Conservation (phyloP, 1,140 invertebrate species). For the Atta texana region DNA sequence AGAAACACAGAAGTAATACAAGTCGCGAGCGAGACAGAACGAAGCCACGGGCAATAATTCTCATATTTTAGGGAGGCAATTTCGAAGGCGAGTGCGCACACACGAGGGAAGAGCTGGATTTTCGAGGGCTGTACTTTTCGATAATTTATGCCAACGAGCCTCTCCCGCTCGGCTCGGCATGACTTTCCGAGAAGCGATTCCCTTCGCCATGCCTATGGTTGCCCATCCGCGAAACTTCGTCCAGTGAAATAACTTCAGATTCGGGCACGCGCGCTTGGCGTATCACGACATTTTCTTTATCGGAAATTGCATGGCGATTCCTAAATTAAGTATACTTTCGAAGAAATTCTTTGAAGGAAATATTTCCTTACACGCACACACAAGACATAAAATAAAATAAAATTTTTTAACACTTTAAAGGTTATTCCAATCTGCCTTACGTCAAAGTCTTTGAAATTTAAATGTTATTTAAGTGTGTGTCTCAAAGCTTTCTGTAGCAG, state of each 20-base stretch:
- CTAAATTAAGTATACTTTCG: not conserved
- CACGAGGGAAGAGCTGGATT: constrained; percentile 61
- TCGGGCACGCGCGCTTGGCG: constrained; percentile 33
- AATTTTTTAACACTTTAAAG: not conserved
- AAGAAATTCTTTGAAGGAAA: not conserved
- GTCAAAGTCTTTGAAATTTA: not conserved
- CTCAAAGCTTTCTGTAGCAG: no score
- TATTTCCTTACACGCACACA: no score
- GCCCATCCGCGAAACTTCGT: not conserved
- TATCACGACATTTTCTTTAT: constrained; percentile 26
- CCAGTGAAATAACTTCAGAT: constrained; percentile 46
- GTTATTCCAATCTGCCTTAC: not conserved
- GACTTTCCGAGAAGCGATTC: constrained; percentile 65
- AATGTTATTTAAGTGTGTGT: not conserved
- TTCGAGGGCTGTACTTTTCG: constrained; percentile 74
- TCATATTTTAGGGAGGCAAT: constrained; percentile 75
- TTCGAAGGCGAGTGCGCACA: constrained; percentile 64
- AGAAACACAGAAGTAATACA: constrained; percentile 21
- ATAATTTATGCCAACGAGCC: constrained; percentile 74
- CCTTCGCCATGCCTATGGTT: not conserved
- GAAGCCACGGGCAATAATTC: constrained; percentile 72
- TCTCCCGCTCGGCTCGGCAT: constrained; percentile 21
- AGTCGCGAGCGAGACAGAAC: constrained; percentile 39
- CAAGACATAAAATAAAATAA: not conserved
- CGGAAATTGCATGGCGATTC: constrained; percentile 5